These are phyloP conservation scores for Strigamia transsilvanica DNA, from an alignment of 2,888 invertebrate species.

Conservation along the genomic window DNA sequence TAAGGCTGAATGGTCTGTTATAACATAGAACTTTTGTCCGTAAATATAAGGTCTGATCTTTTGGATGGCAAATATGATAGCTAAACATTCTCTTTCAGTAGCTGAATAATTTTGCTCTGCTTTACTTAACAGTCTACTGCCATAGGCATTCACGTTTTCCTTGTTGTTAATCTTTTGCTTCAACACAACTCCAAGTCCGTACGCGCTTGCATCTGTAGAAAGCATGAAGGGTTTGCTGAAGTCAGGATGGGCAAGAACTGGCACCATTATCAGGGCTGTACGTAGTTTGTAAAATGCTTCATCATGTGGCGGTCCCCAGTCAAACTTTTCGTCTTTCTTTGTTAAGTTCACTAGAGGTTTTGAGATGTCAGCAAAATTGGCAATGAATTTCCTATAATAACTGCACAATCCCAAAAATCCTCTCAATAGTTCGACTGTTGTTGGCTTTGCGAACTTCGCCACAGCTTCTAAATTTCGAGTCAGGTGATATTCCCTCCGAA, in stretches of 20 bases:
- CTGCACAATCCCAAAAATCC: neutral
- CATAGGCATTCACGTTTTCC: neutral
- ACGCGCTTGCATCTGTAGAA: conserved; percentile 53
- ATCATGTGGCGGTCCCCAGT: neutral
- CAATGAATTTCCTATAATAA: neutral
- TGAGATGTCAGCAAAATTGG: neutral
- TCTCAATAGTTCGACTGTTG: neutral
- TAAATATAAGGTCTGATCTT: conserved; percentile 53
- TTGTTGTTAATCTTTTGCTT: conserved; percentile 44
- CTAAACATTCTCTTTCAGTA: conserved; percentile 55
- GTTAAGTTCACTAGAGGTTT: neutral
- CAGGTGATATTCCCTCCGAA: neutral
- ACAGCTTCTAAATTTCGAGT: neutral
- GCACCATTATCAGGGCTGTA: neutral
- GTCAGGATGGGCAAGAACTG: neutral
- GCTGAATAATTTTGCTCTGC: conserved; percentile 27
- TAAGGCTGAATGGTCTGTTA: conserved; percentile 51
- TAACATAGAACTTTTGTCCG: neutral
- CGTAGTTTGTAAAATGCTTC: neutral
- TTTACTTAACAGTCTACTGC: too few relatives aligned
- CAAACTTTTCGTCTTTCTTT: neutral
- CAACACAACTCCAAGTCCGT: conserved; percentile 52
- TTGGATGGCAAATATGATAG: conserved; percentile 50
- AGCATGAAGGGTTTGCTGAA: conserved; percentile 40
- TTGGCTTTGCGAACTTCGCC: neutral